Base-by-base conservation (phyloP, 2,797 vertebrate species). In the Oreortyx pictus region DNA sequence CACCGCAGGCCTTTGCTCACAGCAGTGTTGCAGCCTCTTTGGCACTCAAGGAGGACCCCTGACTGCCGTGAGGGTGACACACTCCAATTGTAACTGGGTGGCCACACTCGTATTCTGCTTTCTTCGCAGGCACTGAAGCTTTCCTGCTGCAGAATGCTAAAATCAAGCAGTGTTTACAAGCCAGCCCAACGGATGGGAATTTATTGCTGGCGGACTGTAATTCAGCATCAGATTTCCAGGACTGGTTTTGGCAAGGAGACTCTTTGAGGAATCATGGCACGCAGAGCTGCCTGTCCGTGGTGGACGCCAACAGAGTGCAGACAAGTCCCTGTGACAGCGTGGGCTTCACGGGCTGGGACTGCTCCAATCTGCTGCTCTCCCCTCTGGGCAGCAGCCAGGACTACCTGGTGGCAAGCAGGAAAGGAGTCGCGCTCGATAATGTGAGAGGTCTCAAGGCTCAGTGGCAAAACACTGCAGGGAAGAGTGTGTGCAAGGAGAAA, bases 121-220 rank as follows among this genome's bases (percentile, higher is more conserved):
- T 87, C 64, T 82, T 84, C 84, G 47, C 88, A 93, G 87, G 23
- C 29, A 6, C 35, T 20, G 70, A 59, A 62, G 43, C 67, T 88
- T 94, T 95, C 60, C 67, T 93, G 50, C 66, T 93, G 82, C 88
- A 91, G 75, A 90, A 76, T 22, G 39, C 64, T 37, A 57, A 37
- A 88, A 6, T 37, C 64, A 81, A 89, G 50, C 64, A 70, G 47
- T 94, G 95, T 70, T 83, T 92, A 90, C 66, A 89, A 86, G 74
- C 89, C 70, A 93, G 89, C 56, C 22, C 5, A 0, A 24, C 1
- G n/a, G 44, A 37, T 5, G 82, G 35, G 59, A 37, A 44, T 49
- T 56, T 95, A 13, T 44, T 71, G 52, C 85, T 92, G 74, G n/a
- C 82, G 50, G 27, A 66, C 60, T 93, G 91, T 57, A 43, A 68